Evolutionary conservation across 2,888 invertebrate genomes (phyloP).

Genomic region (Leptinotarsa peninsularis): DNA sequence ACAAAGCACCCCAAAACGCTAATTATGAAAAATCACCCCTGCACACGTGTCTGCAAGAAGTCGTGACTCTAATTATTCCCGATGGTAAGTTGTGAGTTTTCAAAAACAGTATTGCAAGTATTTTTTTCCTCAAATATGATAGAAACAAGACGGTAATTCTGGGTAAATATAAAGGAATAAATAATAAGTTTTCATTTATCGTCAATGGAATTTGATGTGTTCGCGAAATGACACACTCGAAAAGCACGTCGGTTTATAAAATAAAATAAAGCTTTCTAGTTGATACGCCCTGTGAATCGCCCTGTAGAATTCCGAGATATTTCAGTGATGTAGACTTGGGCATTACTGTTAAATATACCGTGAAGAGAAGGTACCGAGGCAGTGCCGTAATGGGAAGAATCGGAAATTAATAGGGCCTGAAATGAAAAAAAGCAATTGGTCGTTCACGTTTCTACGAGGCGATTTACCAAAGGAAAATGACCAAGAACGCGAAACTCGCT

Average conservation of each 20-base stretch:
- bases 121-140: no score
- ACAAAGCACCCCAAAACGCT: no score
- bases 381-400: constrained; percentile 22
- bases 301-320: not conserved
- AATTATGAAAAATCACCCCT: no score
- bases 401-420: constrained; percentile 24
- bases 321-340: not conserved
- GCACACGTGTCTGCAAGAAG: no score
- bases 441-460: not conserved
- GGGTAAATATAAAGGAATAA: no score
- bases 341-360: constrained; percentile 10
- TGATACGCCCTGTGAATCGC: not conserved
- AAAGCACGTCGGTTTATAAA: no score
- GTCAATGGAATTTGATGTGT: not conserved
- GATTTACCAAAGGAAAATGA: constrained; percentile 17
- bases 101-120: no score
- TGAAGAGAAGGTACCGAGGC: constrained; percentile 15
- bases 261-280: not conserved
- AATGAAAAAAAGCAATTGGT: constrained; percentile 27
- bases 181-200: no score
- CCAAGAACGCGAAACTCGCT: not conserved
- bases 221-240: not conserved
- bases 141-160: no score
- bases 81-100: no score
- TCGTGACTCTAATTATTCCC: no score